Evolutionary conservation across 2,888 invertebrate species (phyloP).

Genomic region (Steromphala cineraria): DNA sequence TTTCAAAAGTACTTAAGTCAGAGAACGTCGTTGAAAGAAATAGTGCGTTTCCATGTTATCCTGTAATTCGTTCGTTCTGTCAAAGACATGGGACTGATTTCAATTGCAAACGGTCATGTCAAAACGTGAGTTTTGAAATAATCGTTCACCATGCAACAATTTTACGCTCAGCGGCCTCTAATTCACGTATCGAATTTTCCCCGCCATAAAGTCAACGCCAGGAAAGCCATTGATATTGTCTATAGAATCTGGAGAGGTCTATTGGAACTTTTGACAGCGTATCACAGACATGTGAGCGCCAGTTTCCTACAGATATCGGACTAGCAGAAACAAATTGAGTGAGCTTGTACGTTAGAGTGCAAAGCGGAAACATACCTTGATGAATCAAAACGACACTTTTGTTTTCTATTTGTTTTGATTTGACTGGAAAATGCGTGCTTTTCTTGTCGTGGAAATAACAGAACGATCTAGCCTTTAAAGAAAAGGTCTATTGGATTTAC

Average conservation of each 20-base stretch:
- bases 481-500: not conserved
- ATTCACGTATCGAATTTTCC: constrained; percentile 36
- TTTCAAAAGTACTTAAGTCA: not conserved
- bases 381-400: constrained; percentile 18
- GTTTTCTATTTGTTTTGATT: constrained; percentile 22
- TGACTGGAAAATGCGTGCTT: constrained; percentile 22
- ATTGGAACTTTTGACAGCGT: constrained; percentile 8
- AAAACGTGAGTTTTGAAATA: constrained; percentile 15
- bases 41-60: constrained; percentile 23
- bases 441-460: constrained; percentile 23
- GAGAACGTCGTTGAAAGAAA: not conserved
- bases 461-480: constrained; percentile 15
- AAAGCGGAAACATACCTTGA: not conserved
- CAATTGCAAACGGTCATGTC: constrained; percentile 9
- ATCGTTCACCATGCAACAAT: constrained; percentile 20
- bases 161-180: constrained; percentile 25
- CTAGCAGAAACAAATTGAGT: constrained; percentile 1
- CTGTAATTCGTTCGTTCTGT: not conserved
- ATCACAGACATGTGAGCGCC: not conserved
- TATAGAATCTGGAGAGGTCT: not conserved
- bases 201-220: constrained; percentile 36
- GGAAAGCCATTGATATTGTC: constrained; percentile 16
- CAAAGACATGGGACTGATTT: not conserved
- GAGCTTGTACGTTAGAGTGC: not conserved
- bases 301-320: not conserved